Evolutionary conservation across 35 echinoderm and acorn worm species (phyloP).

Genomic region (Chiridota heheva): DNA sequence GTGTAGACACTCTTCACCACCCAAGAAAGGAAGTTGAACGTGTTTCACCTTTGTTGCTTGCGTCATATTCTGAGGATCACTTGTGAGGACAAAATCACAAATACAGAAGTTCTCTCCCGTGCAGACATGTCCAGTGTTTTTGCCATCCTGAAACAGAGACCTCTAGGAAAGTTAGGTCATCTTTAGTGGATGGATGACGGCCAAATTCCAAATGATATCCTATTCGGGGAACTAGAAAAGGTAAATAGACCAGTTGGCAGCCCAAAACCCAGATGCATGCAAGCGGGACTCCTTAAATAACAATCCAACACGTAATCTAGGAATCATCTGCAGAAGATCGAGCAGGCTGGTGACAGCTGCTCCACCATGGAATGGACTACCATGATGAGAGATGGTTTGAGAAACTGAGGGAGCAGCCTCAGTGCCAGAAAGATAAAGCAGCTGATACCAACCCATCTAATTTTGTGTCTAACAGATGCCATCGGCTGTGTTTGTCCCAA

Average conservation of each 20-base stretch:
- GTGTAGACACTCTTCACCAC: slow-evolving; percentile 3
- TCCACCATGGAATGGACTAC: too few relatives aligned
- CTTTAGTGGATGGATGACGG: background rate
- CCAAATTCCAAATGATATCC: slow-evolving; percentile 22
- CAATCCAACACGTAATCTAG: too few relatives aligned
- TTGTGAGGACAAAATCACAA: slow-evolving; percentile 20
- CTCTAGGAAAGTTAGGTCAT: background rate
- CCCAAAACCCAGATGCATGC: too few relatives aligned
- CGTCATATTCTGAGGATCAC: slow-evolving; percentile 25
- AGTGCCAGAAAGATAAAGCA: too few relatives aligned
- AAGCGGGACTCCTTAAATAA: too few relatives aligned
- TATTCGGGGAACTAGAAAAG: slow-evolving; percentile 14
- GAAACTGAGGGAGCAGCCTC: too few relatives aligned
- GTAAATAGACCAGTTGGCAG: background rate
- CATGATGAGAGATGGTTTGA: too few relatives aligned
- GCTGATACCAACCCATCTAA: too few relatives aligned
- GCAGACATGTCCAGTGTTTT: background rate
- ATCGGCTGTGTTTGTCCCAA: too few relatives aligned
- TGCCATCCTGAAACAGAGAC: background rate
- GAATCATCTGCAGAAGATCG: too few relatives aligned
- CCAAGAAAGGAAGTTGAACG: slow-evolving; percentile 22
- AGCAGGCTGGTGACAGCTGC: too few relatives aligned
- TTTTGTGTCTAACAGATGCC: too few relatives aligned
- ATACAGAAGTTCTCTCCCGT: background rate
- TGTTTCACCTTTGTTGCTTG: slow-evolving; percentile 20